Percentiles rank a stretch among this genome's conserved stretches.
Conservation (phyloP, 2,888 invertebrate genomes). For the Campoplex capitator region DNA sequence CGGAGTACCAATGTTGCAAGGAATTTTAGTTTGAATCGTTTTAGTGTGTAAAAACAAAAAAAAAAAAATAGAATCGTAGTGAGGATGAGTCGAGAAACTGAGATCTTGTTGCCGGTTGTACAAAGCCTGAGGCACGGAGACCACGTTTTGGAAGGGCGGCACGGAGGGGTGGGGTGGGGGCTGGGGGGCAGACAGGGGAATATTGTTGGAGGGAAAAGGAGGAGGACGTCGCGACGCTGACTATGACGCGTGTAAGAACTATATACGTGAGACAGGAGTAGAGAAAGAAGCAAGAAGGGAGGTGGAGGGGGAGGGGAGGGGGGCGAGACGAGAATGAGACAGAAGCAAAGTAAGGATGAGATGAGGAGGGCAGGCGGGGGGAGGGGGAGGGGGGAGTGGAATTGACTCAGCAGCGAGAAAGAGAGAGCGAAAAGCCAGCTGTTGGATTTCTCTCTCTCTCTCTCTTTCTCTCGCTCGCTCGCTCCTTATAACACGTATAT, state of each 20-base stretch:
- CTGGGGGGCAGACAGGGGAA: constrained; percentile 67
- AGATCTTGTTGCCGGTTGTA: constrained; percentile 23
- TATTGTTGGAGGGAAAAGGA: constrained; percentile 66
- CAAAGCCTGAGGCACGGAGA: constrained; percentile 29
- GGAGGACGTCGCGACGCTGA: constrained; percentile 69
- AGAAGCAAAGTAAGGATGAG: constrained; percentile 45
- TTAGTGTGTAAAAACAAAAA: background rate
- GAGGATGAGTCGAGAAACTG: background rate
- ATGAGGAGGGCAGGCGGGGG: background rate
- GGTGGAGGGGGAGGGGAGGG: constrained; percentile 34
- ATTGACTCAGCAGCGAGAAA: constrained; percentile 61
- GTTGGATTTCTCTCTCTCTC: constrained; percentile 53
- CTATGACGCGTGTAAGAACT: constrained; percentile 65
- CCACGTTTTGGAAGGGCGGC: constrained; percentile 56
- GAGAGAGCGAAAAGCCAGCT: constrained; percentile 66
- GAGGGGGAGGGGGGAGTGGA: constrained; percentile 49
- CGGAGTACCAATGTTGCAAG: background rate
- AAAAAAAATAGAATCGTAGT: background rate
- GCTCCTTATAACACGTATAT: constrained; percentile 53
- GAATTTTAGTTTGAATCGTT: background rate
- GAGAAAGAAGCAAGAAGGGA: constrained; percentile 1
- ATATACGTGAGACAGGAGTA: constrained; percentile 61
- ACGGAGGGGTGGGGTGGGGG: constrained; percentile 27
- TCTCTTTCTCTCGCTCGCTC: constrained; percentile 34
- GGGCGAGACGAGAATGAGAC: constrained; percentile 56